phyloP scores from a whole-genome alignment of 2,888 invertebrate species.

The Acleris emargana region DNA sequence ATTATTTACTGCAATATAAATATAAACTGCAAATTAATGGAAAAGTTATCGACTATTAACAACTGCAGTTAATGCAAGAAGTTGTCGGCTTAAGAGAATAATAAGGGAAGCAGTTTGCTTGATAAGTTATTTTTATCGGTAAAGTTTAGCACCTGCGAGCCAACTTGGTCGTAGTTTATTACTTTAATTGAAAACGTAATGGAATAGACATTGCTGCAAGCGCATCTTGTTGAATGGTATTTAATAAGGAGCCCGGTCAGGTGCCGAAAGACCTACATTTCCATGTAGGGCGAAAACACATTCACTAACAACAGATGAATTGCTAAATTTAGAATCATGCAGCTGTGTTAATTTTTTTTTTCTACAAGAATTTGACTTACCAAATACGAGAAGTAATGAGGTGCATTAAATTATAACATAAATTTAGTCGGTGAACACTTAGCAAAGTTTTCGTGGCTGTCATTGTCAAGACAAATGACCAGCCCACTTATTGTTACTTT shows the following conservation, averaged over 20 bases:
- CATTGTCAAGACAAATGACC: too few relatives aligned
- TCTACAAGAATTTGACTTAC: not conserved
- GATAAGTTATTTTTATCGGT: conserved; percentile 4
- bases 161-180: not conserved
- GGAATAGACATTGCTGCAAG: not conserved
- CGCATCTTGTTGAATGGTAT: conserved; percentile 1
- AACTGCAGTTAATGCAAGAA: not conserved
- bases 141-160: conserved; percentile 4
- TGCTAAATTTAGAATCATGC: not conserved
- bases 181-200: not conserved
- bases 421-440: too few relatives aligned
- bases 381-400: too few relatives aligned
- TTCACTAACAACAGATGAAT: not conserved
- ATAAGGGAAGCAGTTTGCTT: not conserved
- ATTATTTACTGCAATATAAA: conserved; percentile 24
- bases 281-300: conserved; percentile 3
- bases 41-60: conserved; percentile 14
- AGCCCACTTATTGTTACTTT: too few relatives aligned
- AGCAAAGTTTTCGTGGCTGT: too few relatives aligned
- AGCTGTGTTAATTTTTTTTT: not conserved
- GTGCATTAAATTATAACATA: too few relatives aligned
- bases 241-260: conserved; percentile 1
- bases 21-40: conserved; percentile 21
- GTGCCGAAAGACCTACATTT: not conserved
- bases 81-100: not conserved